These are phyloP conservation scores for Scomberomorus guttatus DNA, from an alignment of 2,797 vertebrate species.

Conservation along the genomic window DNA sequence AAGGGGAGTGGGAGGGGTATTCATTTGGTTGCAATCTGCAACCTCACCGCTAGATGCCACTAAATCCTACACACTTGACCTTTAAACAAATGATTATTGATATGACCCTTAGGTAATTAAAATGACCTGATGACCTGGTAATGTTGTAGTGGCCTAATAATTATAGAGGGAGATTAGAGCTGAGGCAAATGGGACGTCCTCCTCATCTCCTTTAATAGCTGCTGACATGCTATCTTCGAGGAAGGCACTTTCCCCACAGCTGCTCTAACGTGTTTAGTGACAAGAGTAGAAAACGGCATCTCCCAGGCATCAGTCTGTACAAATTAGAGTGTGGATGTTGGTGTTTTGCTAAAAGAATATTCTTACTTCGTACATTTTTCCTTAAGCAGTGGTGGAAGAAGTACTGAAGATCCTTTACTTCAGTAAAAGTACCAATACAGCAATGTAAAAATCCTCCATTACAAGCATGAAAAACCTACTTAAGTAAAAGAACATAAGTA, in stretches of 20 bases:
- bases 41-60: no score
- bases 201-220: conserved; percentile 28
- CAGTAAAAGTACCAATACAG: no score
- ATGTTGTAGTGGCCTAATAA: conserved; percentile 11
- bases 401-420: no score
- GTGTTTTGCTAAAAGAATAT: background rate
- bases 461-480: no score
- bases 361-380: no score
- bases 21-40: no score
- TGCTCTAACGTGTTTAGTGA: conserved; percentile 23
- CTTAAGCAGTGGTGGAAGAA: no score
- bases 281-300: conserved; percentile 22
- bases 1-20: no score
- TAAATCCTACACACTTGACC: no score
- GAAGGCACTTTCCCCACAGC: conserved; percentile 34
- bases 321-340: conserved; percentile 26
- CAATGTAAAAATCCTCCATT: no score
- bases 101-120: conserved; percentile 48
- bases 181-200: conserved; percentile 29
- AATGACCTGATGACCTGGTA: conserved; percentile 45
- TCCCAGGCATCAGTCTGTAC: conserved; percentile 25
- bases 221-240: conserved; percentile 19
- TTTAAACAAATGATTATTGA: conserved; percentile 45
- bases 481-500: no score
- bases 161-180: conserved; percentile 36